These are phyloP conservation scores for Mechanitis mazaeus DNA, from an alignment of 2,888 invertebrate genomes.

Conservation along the genomic window DNA sequence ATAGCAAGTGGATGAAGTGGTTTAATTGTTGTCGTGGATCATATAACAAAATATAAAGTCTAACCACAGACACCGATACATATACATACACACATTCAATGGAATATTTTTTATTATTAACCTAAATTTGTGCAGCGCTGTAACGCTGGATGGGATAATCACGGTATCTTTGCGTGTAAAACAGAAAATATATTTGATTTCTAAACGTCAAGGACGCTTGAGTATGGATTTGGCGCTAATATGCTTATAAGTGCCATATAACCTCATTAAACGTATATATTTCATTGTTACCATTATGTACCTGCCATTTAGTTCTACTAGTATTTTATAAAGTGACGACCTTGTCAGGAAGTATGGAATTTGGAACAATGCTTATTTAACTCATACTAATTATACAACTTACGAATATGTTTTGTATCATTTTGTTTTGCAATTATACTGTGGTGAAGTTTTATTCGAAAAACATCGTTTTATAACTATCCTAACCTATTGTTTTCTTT, in stretches of 20 bases:
- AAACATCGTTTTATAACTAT: too few species aligned
- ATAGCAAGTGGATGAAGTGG: conserved; percentile 27
- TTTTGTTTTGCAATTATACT: too few species aligned
- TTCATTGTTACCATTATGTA: conserved; percentile 1
- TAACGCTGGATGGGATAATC: conserved; percentile 16
- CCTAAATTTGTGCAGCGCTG: conserved; percentile 18
- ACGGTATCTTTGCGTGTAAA: conserved; percentile 24
- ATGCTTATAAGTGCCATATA: too few species aligned
- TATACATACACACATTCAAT: not conserved
- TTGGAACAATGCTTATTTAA: too few species aligned
- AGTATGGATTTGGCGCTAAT: not conserved
- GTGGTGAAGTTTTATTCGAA: too few species aligned
- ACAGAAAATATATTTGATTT: conserved; percentile 23
- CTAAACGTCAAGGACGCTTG: conserved; percentile 23
- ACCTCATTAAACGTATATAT: not conserved
- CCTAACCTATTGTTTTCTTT: too few species aligned
- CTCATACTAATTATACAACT: too few species aligned
- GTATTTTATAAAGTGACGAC: conserved; percentile 3
- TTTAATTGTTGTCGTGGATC: conserved; percentile 2
- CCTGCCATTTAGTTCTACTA: not conserved
- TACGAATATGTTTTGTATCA: too few species aligned
- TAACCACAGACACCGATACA: not conserved
- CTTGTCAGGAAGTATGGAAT: not conserved
- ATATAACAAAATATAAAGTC: conserved; percentile 3
- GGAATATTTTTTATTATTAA: conserved; percentile 22